Base-by-base conservation (phyloP, 2,113 vertebrate species). In the Pogona vitticeps region DNA sequence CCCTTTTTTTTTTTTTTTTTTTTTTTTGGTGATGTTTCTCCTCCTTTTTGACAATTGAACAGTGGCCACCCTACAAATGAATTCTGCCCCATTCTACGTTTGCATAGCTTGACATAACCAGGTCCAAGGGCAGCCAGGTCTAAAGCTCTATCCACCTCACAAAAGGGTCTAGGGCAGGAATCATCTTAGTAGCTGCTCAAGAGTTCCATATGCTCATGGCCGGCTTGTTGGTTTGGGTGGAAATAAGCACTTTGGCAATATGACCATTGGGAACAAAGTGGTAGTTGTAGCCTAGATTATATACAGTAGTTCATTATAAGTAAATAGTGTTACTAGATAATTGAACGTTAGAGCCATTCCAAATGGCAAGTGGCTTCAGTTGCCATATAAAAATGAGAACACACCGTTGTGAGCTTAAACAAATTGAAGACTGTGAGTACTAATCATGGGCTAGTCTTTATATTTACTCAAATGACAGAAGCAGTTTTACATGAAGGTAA, bases 381-480 rank as follows among this genome's bases (percentile, higher is more conserved):
- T 61, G n/a, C 17, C 38, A 33, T 26, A 14, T 76, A 38, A 52
- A 67, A 84, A 72, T 83, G 82, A n/a, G 61, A 84, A 59, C 2
- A 8, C 33, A 6, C 31, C 72, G 72, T 76, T 15, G 3, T 46
- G 38, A 65, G 59, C 72, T 46, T 76, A 84, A 84, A 76, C 58
- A 84, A 46, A 46, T 46, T 76, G 72, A 84, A 84, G 83, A 46
- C 72, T 65, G 12, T 84, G 58, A 65, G 42, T 63, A 61, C 58
- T 15, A 65, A 63, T 84, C 75, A n/a, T 65, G 61, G 38, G 83
- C 13, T 84, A 63, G 83, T 33, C 38, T 10, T 46, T 84, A 65
- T 23, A 15, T 84, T 76, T 84, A n/a, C 56, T 84, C 20, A 76
- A 42, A 76, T 84, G 31, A 76, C 72, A 76, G 40, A 76, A 65